A percentile compares a stretch with the other conserved stretches of the same genome.
These are phyloP conservation scores for Ptychoptera contaminata DNA, from an alignment of 2,888 invertebrate genomes.

Conservation along the genomic window DNA sequence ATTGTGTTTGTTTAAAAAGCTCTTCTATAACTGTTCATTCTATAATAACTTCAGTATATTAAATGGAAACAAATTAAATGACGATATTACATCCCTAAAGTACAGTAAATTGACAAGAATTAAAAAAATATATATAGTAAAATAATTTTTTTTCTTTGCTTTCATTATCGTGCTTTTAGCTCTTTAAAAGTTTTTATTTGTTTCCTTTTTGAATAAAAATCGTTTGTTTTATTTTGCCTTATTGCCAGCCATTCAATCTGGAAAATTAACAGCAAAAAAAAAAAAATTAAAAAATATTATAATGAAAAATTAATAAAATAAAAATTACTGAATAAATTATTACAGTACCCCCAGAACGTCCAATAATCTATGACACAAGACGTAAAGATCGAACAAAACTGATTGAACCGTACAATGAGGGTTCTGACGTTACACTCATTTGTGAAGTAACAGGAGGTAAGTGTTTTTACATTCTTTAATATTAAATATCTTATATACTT, in stretches of 20 bases:
- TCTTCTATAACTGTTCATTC: too few species aligned
- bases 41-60: too few species aligned
- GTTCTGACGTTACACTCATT: conserved; percentile 61
- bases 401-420: conserved; percentile 75
- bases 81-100: too few species aligned
- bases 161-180: neutral
- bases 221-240: neutral
- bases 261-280: neutral
- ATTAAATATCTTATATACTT: too few species aligned
- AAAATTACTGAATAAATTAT: neutral
- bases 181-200: neutral
- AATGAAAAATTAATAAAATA: neutral
- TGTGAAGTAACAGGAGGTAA: conserved; percentile 74
- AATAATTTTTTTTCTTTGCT: neutral
- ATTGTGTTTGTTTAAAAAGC: too few species aligned
- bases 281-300: neutral
- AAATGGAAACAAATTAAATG: too few species aligned
- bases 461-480: too few species aligned
- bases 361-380: conserved; percentile 66
- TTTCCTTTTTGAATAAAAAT: neutral
- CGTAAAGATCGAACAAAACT: conserved; percentile 57
- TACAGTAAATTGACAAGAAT: too few species aligned
- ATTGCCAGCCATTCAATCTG: neutral
- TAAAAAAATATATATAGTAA: too few species aligned
- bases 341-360: conserved; percentile 67